Evolutionary conservation across 2,797 vertebrate genomes (phyloP), one percentile per base, ranked within the genome.

Genomic region (Neosilurus mollespiculum): DNA sequence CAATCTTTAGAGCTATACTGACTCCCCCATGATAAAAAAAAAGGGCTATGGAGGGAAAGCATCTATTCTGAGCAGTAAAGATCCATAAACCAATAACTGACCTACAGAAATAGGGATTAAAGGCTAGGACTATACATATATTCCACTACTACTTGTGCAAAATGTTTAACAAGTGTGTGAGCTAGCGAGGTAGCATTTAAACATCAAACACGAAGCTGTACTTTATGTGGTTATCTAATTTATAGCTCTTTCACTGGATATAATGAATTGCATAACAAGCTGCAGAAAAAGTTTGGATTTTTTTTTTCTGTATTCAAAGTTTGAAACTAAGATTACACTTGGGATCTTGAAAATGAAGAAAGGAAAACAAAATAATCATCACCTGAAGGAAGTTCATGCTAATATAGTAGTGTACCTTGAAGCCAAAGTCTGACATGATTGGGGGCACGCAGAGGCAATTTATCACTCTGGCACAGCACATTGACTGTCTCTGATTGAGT

Each of bases 391-490:
- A 88, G 88, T 91, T 91, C 71, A 5, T 78, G 84, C 88, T 87
- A 85, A 89, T 88, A 88, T 78, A 11, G 54, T 77, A 86, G 53
- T 43, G 5, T 20, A 49, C 86, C 84, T 34, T 86, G 86, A 88
- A 91, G 87, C 87, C 0, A 26, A 24, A 72, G 56, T 49, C 7
- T 83, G 83, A 71, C 89, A 84, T 91, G 87, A 92, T 91, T 90
- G 62, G 83, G 72, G 81, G 83, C 53, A 15, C 88, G 90, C 89
- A 87, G 89, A 87, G 90, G 88, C 91, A 91, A 90, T 92, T 92
- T 91, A 93, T 93, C 92, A 90, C 85, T 58, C 58, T 85, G 88
- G 90, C 90, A 90, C 91, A 92, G 88, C 85, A 90, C 91, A 92
- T 90, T 90, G 22, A 89, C 88, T 84, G 88, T 91, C 88, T 91